Base-by-base conservation (phyloP, 2,113 vertebrate species). In the Percina caprodes region DNA sequence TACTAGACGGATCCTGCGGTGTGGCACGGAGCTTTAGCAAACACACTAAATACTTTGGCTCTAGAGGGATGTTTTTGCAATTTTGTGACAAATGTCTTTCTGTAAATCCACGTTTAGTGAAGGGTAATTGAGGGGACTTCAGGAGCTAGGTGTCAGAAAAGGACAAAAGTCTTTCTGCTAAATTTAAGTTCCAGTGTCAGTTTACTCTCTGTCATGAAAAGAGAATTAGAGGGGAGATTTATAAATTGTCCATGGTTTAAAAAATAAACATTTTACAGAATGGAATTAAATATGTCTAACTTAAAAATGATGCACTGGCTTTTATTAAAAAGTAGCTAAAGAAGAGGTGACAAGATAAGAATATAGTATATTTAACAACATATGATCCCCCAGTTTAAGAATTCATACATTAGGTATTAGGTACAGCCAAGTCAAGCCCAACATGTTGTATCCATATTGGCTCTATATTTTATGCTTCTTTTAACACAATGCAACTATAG, bases 71-170 rank as follows among this genome's bases (percentile, higher is more conserved):
- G 78, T 86, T 90, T 87, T 89, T 91, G 85, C 87, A 84, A 42
- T 89, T 91, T 90, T 60, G 80, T 90, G 90, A 92, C 88, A 93
- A 91, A 90, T 83, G 83, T 91, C 91, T 86, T 84, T 91, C 83
- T 84, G 74, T 92, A 93, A 94, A 91, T 94, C 91, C 86, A 80
- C 86, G 87, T 92, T 93, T 92, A 92, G 85, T 86, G 85, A 86
- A 78, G 82, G 82, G 82, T 92, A 93, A 92, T 92, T 91, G 91
- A 91, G 77, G 83, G 81, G 82, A 81, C 89, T 85, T 89, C 71
- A 79, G 42, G 81, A 84, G 63, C 71, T 49, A 81, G 74, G 74
- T 91, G 87, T 90, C 90, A 88, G 79, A 58, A 78, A 78, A 88
- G 84, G 83, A 90, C 88, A 91, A 93, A 91, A 90, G 86, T 85